Percentiles rank a stretch among this genome's conserved stretches.
Conservation (phyloP, 2,888 invertebrate genomes). For the Drosophila flavopinicola region DNA sequence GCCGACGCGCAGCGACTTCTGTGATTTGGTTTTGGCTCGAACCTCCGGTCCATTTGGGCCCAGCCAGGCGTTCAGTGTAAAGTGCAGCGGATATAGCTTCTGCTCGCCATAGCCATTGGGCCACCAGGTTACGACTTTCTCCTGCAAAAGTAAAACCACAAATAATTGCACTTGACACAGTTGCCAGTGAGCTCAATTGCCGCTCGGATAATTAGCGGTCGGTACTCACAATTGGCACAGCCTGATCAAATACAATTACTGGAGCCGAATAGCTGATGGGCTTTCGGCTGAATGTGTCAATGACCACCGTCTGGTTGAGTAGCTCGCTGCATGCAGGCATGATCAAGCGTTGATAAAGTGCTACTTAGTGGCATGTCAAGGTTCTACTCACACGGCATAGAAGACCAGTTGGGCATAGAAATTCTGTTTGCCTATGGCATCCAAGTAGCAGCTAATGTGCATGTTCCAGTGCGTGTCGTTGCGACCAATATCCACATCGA, state of each 20-base stretch:
- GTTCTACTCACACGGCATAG: slow-evolving; percentile 81
- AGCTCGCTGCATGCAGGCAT: slow-evolving; percentile 82
- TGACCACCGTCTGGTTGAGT: slow-evolving; percentile 68
- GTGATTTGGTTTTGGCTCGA: slow-evolving; percentile 78
- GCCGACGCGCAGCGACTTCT: slow-evolving; percentile 89
- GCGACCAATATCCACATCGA: slow-evolving; percentile 84
- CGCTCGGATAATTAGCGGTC: slow-evolving; percentile 44
- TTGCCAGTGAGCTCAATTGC: slow-evolving; percentile 40
- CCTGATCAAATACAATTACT: slow-evolving; percentile 79
- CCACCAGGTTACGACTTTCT: slow-evolving; percentile 92
- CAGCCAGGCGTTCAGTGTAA: slow-evolving; percentile 85
- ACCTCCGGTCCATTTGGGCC: slow-evolving; percentile 55
- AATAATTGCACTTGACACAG: slow-evolving; percentile 46
- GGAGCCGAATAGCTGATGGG: slow-evolving; percentile 73
- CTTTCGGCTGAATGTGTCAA: slow-evolving; percentile 58
- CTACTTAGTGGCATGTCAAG: slow-evolving; percentile 5
- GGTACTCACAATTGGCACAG: slow-evolving; percentile 79
- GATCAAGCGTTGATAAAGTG: slow-evolving; percentile 13
- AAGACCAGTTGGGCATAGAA: slow-evolving; percentile 81
- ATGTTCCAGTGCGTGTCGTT: slow-evolving; percentile 85
- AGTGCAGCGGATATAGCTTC: slow-evolving; percentile 89
- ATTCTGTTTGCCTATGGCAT: slow-evolving; percentile 75
- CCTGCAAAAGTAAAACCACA: slow-evolving; percentile 76
- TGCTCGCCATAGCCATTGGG: slow-evolving; percentile 96
- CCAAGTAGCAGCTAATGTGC: slow-evolving; percentile 84